Conservation (phyloP, 1,140 invertebrate species). For the Linepithema humile region DNA sequence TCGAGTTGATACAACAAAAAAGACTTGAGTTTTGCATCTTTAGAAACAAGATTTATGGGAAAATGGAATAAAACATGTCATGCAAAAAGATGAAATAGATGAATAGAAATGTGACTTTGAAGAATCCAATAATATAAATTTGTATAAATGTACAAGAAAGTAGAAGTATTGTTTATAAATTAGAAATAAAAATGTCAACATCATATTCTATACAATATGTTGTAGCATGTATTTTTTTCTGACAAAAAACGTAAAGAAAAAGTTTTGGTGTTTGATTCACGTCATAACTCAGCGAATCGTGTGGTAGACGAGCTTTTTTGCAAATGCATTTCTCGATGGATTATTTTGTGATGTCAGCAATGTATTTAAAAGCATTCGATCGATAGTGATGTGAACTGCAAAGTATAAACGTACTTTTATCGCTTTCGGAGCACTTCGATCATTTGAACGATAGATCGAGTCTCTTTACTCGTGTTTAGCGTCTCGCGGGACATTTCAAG, state of each 20-base stretch:
- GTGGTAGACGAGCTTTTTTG: not conserved
- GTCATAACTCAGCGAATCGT: not conserved
- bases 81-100: not conserved
- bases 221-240: not conserved
- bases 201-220: not conserved
- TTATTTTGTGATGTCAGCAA: conserved; percentile 7
- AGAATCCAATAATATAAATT: not conserved
- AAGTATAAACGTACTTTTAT: conserved; percentile 30
- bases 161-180: not conserved
- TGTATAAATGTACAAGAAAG: not conserved
- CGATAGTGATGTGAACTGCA: not conserved
- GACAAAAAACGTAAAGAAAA: not conserved
- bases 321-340: not conserved
- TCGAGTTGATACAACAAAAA: not conserved
- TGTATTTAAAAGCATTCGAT: conserved; percentile 23
- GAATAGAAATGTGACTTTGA: not conserved
- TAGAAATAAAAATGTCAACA: not conserved
- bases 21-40: not conserved
- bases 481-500: conserved; percentile 20
- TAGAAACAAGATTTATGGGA: conserved; percentile 30
- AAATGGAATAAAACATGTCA: not conserved
- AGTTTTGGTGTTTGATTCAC: not conserved
- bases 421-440: conserved; percentile 31
- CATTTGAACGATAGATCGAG: conserved; percentile 25
- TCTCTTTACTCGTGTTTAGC: conserved; percentile 5